Conservation (phyloP, 2,888 invertebrate species). For the Pegoplata infirma region DNA sequence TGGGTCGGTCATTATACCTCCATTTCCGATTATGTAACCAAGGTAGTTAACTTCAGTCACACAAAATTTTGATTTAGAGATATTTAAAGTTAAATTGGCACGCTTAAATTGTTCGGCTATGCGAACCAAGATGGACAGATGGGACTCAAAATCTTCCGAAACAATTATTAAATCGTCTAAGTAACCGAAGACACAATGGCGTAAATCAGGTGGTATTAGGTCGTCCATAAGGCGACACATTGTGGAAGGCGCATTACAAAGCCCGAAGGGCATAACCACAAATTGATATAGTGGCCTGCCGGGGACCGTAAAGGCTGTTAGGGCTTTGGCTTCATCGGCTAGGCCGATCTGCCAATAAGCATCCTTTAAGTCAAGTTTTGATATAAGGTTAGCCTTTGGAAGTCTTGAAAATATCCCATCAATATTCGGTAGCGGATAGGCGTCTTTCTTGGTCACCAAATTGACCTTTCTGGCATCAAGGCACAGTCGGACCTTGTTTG, state of each 20-base stretch:
- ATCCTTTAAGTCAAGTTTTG: slow-evolving; percentile 44
- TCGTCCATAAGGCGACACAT: slow-evolving; percentile 43
- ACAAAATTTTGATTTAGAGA: neutral
- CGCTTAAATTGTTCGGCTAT: neutral
- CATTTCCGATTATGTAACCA: neutral
- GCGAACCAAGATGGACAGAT: neutral
- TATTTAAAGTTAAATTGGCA: neutral
- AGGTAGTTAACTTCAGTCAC: neutral
- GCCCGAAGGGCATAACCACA: slow-evolving; percentile 54
- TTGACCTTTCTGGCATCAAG: neutral
- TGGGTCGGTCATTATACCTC: too few species aligned
- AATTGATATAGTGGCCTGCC: slow-evolving; percentile 60
- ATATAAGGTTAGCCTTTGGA: slow-evolving; percentile 22
- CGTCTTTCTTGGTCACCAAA: neutral
- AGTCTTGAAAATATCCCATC: slow-evolving; percentile 24
- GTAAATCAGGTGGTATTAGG: slow-evolving; percentile 28
- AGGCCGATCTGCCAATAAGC: slow-evolving; percentile 60
- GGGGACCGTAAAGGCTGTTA: slow-evolving; percentile 57
- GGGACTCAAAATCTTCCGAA: neutral
- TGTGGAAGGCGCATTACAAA: slow-evolving; percentile 45
- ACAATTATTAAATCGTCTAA: neutral
- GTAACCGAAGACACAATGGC: neutral
- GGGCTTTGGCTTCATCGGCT: slow-evolving; percentile 24
- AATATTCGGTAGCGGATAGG: slow-evolving; percentile 20
- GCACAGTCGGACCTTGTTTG: neutral